phyloP scores from a whole-genome alignment of 1,140 invertebrate genomes.

The Caenorhabditis inopinata region DNA sequence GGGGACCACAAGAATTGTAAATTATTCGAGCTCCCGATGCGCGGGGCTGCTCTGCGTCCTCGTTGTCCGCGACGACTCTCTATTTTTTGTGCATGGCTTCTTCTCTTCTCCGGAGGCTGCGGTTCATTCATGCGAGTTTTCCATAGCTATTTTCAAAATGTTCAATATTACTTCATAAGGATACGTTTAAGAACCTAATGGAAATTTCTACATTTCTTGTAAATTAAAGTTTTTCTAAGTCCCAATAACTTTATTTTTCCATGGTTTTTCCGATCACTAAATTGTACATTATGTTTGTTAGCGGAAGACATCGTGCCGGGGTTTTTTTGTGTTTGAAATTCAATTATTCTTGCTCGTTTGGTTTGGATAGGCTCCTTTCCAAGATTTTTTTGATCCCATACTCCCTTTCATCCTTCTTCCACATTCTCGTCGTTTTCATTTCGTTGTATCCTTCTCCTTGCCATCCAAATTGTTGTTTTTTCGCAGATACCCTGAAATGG shows the following conservation, averaged over 20 bases:
- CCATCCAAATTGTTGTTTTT: neutral
- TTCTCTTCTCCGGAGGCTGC: neutral
- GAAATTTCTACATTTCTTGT: no score
- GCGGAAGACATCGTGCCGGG: neutral
- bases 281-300: neutral
- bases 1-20: conserved; percentile 29
- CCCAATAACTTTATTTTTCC: no score
- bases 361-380: neutral
- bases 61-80: conserved; percentile 24
- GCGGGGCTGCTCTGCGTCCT: neutral
- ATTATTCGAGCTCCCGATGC: conserved; percentile 30
- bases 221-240: no score
- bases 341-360: conserved; percentile 25
- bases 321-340: conserved; percentile 13
- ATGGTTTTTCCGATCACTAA: no score
- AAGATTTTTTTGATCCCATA: conserved; percentile 27
- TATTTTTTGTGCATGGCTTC: conserved; percentile 30
- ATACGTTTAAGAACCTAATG: no score
- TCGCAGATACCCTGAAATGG: conserved; percentile 10
- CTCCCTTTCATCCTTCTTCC: neutral
- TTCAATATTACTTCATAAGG: neutral
- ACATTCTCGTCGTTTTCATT: neutral
- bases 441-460: neutral
- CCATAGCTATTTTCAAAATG: neutral
- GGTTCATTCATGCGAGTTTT: conserved; percentile 26